Evolutionary conservation across 2,113 vertebrate species (phyloP).

Genomic region (Panthera leo): DNA sequence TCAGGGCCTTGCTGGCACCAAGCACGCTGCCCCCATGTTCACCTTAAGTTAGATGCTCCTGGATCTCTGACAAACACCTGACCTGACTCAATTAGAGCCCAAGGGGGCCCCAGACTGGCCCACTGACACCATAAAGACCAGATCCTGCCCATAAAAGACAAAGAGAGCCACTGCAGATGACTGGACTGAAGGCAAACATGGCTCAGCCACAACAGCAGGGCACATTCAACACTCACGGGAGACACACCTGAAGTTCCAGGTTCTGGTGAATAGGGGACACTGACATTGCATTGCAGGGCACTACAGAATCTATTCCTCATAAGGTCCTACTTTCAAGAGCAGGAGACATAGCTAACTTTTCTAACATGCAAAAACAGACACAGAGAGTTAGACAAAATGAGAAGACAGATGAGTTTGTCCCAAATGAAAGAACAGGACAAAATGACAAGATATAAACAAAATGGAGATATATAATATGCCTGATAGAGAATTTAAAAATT

Average conservation of each 20-base stretch:
- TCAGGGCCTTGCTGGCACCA: background rate
- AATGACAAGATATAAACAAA: background rate
- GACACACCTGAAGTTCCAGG: background rate
- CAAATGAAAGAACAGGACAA: background rate
- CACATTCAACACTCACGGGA: background rate
- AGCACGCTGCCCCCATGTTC: background rate
- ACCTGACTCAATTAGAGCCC: background rate
- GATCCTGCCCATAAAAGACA: background rate
- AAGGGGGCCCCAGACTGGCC: background rate
- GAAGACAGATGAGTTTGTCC: background rate
- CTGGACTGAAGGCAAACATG: background rate
- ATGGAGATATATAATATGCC: background rate
- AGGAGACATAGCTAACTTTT: background rate
- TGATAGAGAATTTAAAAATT: background rate
- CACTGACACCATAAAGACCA: background rate
- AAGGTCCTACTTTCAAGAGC: background rate
- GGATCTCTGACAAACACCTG: background rate
- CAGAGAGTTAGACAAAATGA: background rate
- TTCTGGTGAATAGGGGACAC: background rate
- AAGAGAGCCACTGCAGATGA: background rate
- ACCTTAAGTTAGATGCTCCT: background rate
- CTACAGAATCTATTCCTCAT: background rate
- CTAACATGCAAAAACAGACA: background rate
- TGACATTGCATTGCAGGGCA: background rate
- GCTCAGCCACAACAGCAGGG: background rate